phyloP scores from a whole-genome alignment of 2,888 invertebrate genomes.

The Monopis laevigella region DNA sequence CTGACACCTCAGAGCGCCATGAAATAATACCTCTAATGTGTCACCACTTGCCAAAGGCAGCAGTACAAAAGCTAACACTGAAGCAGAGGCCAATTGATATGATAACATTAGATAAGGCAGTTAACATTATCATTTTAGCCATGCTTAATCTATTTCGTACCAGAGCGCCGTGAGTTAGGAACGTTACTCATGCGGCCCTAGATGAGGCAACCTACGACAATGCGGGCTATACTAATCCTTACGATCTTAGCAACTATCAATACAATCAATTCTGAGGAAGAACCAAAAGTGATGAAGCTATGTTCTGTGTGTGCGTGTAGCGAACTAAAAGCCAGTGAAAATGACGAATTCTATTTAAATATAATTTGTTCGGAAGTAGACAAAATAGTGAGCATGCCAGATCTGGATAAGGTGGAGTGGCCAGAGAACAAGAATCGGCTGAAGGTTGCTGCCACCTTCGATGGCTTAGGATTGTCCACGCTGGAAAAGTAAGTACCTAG shows the following conservation, averaged over 20 bases:
- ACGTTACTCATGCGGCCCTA: too few relatives aligned
- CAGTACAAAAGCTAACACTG: too few relatives aligned
- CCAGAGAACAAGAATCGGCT: conserved; percentile 50
- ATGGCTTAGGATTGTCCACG: conserved; percentile 46
- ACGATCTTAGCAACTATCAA: conserved; percentile 14
- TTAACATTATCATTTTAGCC: conserved; percentile 3
- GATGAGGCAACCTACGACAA: too few relatives aligned
- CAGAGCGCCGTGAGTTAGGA: neutral
- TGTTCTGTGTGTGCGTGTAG: conserved; percentile 56
- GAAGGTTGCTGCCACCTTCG: conserved; percentile 50
- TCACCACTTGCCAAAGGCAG: too few relatives aligned
- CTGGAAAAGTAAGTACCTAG: conserved; percentile 60
- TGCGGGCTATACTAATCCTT: neutral
- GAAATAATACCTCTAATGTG: too few relatives aligned
- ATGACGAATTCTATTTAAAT: conserved; percentile 34
- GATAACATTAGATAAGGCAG: too few relatives aligned
- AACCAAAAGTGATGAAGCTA: conserved; percentile 34
- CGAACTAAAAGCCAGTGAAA: conserved; percentile 43
- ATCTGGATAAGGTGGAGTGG: conserved; percentile 55
- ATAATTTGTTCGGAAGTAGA: conserved; percentile 53
- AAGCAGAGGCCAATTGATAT: too few relatives aligned
- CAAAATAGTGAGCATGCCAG: conserved; percentile 40
- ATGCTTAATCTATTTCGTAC: conserved; percentile 1
- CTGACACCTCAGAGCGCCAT: too few relatives aligned
- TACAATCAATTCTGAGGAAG: conserved; percentile 27